phyloP scores from a whole-genome alignment of 1,140 invertebrate species.

The Orius insidiosus region DNA sequence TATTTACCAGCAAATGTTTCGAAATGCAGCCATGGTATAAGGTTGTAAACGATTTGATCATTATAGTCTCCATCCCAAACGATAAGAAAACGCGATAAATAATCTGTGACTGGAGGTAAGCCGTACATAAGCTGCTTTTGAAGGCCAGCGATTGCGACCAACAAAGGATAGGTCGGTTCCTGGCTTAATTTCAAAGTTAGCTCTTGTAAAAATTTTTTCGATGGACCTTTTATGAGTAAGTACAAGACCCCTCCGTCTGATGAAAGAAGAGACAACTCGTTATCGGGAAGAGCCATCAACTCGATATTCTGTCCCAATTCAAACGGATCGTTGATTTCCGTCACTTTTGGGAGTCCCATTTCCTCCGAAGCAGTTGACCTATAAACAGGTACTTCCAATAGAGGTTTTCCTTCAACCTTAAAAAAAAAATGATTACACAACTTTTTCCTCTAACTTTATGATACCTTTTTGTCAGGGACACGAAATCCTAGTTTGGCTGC shows the following conservation, averaged over 20 bases:
- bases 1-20: background rate
- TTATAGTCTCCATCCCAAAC: slow-evolving; percentile 1
- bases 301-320: too few relatives aligned
- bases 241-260: background rate
- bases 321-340: too few relatives aligned
- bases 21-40: slow-evolving; percentile 2
- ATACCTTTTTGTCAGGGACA: too few relatives aligned
- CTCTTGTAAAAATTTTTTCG: background rate
- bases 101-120: slow-evolving; percentile 2
- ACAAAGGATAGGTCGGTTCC: background rate
- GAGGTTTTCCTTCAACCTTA: too few relatives aligned
- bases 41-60: background rate
- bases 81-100: background rate
- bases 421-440: too few relatives aligned
- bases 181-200: background rate
- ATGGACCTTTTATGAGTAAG: background rate
- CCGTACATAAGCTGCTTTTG: slow-evolving; percentile 2
- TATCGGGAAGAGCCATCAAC: background rate
- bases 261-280: slow-evolving; percentile 1
- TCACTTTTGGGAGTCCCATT: too few relatives aligned
- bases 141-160: background rate
- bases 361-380: too few relatives aligned
- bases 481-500: too few relatives aligned
- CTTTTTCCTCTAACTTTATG: too few relatives aligned
- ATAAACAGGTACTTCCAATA: too few relatives aligned